Evolutionary conservation across 2,113 vertebrate genomes (phyloP), one percentile per base, ranked within the genome.

Genomic region (Prolemur simus): DNA sequence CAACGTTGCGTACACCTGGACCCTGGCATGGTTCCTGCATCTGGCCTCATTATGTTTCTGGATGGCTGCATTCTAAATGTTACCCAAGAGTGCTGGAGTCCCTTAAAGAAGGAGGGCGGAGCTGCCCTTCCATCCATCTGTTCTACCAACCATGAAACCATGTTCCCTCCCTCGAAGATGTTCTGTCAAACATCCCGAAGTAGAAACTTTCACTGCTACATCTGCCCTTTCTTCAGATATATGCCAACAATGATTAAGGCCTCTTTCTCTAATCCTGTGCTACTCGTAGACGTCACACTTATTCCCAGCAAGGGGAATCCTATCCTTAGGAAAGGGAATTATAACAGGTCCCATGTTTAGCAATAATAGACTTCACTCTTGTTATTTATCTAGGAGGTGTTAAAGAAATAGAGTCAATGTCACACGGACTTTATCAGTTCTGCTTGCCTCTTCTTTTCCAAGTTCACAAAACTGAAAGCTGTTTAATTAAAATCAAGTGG

Each of bases 401-500:
- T 88, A 82, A 77, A 84, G 56, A 90, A 92, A 96, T 0, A 71
- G 39, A 96, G 78, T 94, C 93, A 71, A 5, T 73, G 56, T 64
- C 89, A 81, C 47, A 23, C 64, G 93, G 87, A 82, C 60, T 85
- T 93, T 69, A 88, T 78, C 83, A 63, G 86, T 91, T 93, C 71
- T 68, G 80, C 91, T 87, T 87, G 96, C 86, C 77, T 92, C 94
- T 96, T 83, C 96, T 97, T 98, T 97, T 92, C 96, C 95, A 94
- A 96, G 87, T 96, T 91, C 96, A 96, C 87, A 66, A 73, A 89
- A 97, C 32, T 63, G 89, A 96, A 97, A 96, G 95, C 69, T 13
- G 37, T 95, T 97, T 98, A 96, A 97, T 97, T 97, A 98, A 98
- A 98, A 98, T 95, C 94, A 96, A 98, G 96, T 96, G 96, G 87